Percentiles rank a stretch among this genome's conserved stretches.
These are phyloP conservation scores for Piezodorus guildinii DNA, from an alignment of 1,140 invertebrate species.

Conservation along the genomic window DNA sequence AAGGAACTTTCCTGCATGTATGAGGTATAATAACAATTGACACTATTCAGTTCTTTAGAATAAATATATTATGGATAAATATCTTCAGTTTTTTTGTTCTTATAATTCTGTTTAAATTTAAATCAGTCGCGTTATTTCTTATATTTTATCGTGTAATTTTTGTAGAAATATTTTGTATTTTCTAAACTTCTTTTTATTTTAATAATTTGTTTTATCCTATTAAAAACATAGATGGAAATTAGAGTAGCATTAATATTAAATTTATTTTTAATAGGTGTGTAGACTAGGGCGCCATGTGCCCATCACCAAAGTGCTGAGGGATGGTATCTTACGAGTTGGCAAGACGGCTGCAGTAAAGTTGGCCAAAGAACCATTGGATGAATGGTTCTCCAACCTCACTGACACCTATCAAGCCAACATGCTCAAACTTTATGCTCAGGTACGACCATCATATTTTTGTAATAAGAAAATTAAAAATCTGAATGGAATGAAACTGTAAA, in stretches of 20 bases:
- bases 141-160: too few relatives aligned
- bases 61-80: too few relatives aligned
- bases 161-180: not conserved
- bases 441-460: slow-evolving; percentile 25
- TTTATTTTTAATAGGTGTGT: slow-evolving; percentile 44
- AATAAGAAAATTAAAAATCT: too few relatives aligned
- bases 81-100: too few relatives aligned
- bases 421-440: slow-evolving; percentile 77
- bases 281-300: slow-evolving; percentile 80
- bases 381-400: slow-evolving; percentile 79
- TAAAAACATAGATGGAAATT: not conserved
- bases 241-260: slow-evolving; percentile 28
- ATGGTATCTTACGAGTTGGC: slow-evolving; percentile 81
- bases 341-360: slow-evolving; percentile 48
- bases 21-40: slow-evolving; percentile 50
- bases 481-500: too few relatives aligned
- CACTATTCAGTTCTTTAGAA: too few relatives aligned
- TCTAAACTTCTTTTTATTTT: not conserved
- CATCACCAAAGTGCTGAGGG: slow-evolving; percentile 65
- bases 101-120: too few relatives aligned
- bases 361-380: slow-evolving; percentile 65
- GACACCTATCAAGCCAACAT: slow-evolving; percentile 68
- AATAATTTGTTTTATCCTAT: not conserved
- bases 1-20: slow-evolving; percentile 84
- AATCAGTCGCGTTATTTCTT: too few relatives aligned